phyloP scores from a whole-genome alignment of 2,888 invertebrate genomes.

The Taphrorychus bicolor region DNA sequence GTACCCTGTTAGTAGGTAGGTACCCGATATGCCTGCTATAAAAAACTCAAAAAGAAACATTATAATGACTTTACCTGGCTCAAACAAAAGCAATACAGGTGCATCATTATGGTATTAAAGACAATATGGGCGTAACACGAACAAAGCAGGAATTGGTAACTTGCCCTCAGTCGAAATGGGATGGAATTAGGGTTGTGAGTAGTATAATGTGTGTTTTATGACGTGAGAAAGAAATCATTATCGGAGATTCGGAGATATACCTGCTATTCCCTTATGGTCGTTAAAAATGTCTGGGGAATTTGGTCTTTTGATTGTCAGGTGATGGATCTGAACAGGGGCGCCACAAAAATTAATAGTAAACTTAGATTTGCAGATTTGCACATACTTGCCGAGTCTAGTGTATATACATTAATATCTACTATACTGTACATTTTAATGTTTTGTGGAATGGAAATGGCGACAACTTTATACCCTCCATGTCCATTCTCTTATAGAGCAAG shows the following conservation, averaged over 20 bases:
- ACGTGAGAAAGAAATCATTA: slow-evolving; percentile 56
- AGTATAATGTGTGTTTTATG: slow-evolving; percentile 48
- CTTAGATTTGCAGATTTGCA: too few relatives aligned
- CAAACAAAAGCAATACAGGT: slow-evolving; percentile 34
- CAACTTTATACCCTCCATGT: too few relatives aligned
- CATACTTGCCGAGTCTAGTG: too few relatives aligned
- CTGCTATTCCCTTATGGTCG: slow-evolving; percentile 51
- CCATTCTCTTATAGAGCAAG: too few relatives aligned
- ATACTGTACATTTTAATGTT: too few relatives aligned
- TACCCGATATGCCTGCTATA: neutral
- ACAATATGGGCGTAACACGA: slow-evolving; percentile 31
- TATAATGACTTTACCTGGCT: slow-evolving; percentile 35
- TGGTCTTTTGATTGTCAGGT: slow-evolving; percentile 31
- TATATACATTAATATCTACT: too few relatives aligned
- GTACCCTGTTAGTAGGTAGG: too few relatives aligned
- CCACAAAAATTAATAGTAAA: too few relatives aligned
- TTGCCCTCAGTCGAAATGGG: slow-evolving; percentile 28
- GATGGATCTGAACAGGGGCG: slow-evolving; percentile 38
- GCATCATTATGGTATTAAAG: slow-evolving; percentile 32
- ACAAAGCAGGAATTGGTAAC: slow-evolving; percentile 14
- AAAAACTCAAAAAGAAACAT: neutral
- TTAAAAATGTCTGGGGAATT: slow-evolving; percentile 57
- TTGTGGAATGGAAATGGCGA: too few relatives aligned
- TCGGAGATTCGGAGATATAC: slow-evolving; percentile 53
- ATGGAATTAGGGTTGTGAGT: slow-evolving; percentile 25